phyloP scores from a whole-genome alignment of 2,797 vertebrate genomes.

The Otolemur crassicaudatus region DNA sequence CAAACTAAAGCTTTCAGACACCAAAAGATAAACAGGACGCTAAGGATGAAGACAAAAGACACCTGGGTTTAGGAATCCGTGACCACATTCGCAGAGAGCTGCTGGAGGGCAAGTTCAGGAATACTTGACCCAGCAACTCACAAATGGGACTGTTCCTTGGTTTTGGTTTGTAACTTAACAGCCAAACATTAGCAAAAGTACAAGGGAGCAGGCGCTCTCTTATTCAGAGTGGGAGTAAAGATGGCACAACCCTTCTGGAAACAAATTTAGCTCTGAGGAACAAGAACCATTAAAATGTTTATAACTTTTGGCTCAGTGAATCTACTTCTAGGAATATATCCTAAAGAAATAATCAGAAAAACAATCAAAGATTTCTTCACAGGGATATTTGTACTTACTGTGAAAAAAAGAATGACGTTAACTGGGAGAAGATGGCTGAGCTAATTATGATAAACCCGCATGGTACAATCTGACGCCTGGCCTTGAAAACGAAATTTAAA shows the following conservation, averaged over 20 bases:
- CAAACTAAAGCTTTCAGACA: constrained; percentile 2
- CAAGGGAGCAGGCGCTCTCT: neutral
- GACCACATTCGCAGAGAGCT: neutral
- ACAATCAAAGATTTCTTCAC: neutral
- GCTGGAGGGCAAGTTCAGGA: neutral
- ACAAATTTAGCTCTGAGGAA: neutral
- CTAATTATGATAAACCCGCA: neutral
- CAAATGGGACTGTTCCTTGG: neutral
- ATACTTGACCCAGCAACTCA: neutral
- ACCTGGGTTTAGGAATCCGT: neutral
- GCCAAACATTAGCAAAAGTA: neutral
- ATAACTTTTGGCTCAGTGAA: constrained; percentile 18
- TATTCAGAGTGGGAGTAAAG: neutral
- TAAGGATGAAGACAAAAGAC: neutral
- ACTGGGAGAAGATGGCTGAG: neutral
- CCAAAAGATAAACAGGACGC: constrained; percentile 22
- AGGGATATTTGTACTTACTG: constrained; percentile 11
- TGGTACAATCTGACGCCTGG: neutral
- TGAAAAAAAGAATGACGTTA: neutral
- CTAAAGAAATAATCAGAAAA: constrained; percentile 43
- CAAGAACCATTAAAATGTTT: constrained; percentile 18
- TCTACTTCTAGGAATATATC: constrained; percentile 53
- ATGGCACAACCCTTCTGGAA: neutral
- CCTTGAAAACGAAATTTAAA: constrained; percentile 46
- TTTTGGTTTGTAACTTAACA: neutral